These are phyloP conservation scores for Boulengeromyrus knoepffleri DNA, from an alignment of 2,113 vertebrate species.

Conservation along the genomic window DNA sequence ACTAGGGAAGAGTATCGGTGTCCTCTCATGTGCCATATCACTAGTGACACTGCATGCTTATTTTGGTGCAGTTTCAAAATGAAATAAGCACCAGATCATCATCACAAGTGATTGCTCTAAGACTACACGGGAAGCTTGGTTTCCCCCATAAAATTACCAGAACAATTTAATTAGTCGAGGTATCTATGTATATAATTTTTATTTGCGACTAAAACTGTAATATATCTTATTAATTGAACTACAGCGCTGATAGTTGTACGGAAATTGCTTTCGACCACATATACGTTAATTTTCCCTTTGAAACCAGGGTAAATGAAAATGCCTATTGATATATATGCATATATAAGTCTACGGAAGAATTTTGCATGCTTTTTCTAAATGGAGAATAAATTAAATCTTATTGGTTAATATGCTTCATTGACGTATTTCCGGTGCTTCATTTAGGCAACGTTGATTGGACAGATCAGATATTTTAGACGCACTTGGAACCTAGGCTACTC, in stretches of 20 bases:
- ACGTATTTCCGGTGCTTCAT: not conserved
- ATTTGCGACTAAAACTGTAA: not conserved
- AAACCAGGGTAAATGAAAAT: not conserved
- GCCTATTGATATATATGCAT: no score
- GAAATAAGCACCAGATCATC: not conserved
- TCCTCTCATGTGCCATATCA: not conserved
- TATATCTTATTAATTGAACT: not conserved
- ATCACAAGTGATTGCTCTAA: not conserved
- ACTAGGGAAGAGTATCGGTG: not conserved
- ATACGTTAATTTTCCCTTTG: not conserved
- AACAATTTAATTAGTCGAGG: not conserved
- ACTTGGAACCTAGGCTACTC: not conserved
- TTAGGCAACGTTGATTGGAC: no score
- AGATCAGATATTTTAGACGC: not conserved
- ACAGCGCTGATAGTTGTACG: not conserved
- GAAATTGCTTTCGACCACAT: not conserved
- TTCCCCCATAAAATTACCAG: not conserved
- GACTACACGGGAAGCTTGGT: not conserved
- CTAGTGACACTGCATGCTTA: not conserved
- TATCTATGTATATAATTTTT: not conserved
- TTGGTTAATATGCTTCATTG: no score
- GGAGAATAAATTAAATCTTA: not conserved
- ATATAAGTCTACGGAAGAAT: not conserved
- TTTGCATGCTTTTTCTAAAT: not conserved
- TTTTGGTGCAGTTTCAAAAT: not conserved